Conservation (phyloP, 2,888 invertebrate species). For the Drosophila villosipedis region DNA sequence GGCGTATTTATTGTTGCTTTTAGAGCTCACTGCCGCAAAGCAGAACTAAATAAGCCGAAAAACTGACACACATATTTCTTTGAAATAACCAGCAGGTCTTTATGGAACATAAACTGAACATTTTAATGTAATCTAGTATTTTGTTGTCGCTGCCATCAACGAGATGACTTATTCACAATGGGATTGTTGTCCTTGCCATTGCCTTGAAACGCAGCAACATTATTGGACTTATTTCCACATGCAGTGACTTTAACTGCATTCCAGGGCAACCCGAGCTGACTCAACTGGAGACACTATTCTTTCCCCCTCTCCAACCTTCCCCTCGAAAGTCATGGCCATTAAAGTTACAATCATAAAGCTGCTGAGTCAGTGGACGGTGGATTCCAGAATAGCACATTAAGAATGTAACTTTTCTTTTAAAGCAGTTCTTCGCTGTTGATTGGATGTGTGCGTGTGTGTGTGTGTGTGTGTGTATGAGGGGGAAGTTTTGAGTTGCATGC, state of each 20-base stretch:
- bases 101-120: conserved; percentile 34
- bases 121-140: conserved; percentile 16
- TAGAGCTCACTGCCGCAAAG: neutral
- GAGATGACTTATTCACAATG: conserved; percentile 52
- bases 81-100: conserved; percentile 17
- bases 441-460: neutral
- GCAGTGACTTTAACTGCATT: conserved; percentile 26
- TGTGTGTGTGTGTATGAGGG: neutral
- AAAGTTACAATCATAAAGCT: conserved; percentile 68
- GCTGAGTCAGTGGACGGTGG: conserved; percentile 25
- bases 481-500: conserved; percentile 28
- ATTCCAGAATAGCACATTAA: conserved; percentile 48
- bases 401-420: conserved; percentile 72
- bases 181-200: conserved; percentile 36
- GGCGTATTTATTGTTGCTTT: neutral
- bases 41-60: conserved; percentile 4
- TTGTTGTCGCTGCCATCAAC: conserved; percentile 33
- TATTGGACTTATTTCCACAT: conserved; percentile 44
- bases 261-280: conserved; percentile 3
- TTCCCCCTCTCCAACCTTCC: neutral
- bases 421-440: conserved; percentile 15
- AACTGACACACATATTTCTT: conserved; percentile 9
- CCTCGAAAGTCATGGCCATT: conserved; percentile 50
- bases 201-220: conserved; percentile 44
- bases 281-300: conserved; percentile 40